Conservation (phyloP, 2,888 invertebrate genomes). For the Calliphora vomitoria region DNA sequence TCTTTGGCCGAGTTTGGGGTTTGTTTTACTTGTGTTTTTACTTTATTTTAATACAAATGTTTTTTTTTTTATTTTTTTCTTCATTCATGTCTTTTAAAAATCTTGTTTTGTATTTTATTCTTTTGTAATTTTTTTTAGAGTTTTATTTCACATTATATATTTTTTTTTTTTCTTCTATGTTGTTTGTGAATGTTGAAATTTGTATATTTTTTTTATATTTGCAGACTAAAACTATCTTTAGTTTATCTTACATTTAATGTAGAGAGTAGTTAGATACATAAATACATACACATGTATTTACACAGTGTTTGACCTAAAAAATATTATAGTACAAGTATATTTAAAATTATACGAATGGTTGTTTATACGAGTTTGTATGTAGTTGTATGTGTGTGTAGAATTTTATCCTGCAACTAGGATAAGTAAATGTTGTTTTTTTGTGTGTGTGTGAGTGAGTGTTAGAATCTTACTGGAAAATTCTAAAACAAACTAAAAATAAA, state of each 20-base stretch:
- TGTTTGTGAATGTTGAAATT: slow-evolving; percentile 38
- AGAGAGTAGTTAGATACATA: slow-evolving; percentile 23
- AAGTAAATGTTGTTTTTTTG: slow-evolving; percentile 55
- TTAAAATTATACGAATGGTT: not conserved
- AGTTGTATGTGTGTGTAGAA: slow-evolving; percentile 3
- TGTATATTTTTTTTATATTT: slow-evolving; percentile 41
- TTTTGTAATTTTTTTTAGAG: slow-evolving; percentile 30
- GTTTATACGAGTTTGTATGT: not conserved
- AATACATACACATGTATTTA: slow-evolving; percentile 60
- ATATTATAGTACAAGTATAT: not conserved
- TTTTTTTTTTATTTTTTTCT: too few species aligned
- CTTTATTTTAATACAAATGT: not conserved
- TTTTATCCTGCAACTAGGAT: slow-evolving; percentile 46
- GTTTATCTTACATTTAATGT: slow-evolving; percentile 73
- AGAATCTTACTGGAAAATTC: slow-evolving; percentile 37
- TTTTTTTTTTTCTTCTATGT: slow-evolving; percentile 48
- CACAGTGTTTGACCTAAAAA: slow-evolving; percentile 70
- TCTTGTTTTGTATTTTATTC: slow-evolving; percentile 45
- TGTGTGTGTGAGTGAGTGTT: not conserved
- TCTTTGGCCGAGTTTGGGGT: slow-evolving; percentile 43
- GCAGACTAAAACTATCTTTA: slow-evolving; percentile 73
- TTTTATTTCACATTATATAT: slow-evolving; percentile 26
- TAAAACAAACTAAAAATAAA: not conserved
- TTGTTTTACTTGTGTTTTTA: slow-evolving; percentile 14
- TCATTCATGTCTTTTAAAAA: slow-evolving; percentile 20